These are phyloP conservation scores for Phodopus roborovskii DNA, from an alignment of 2,113 vertebrate species.

Conservation along the genomic window DNA sequence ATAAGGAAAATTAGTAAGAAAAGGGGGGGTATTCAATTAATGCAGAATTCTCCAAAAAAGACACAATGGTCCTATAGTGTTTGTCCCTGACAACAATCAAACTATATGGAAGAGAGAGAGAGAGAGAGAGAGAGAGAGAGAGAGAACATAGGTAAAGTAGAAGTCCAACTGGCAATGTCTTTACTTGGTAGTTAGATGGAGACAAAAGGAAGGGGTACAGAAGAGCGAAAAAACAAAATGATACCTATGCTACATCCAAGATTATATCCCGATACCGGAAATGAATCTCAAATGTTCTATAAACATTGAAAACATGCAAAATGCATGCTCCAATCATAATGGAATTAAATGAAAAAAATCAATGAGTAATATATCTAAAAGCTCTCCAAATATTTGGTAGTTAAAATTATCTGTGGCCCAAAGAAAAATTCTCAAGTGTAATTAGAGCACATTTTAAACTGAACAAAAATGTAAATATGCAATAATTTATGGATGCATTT, in stretches of 20 bases:
- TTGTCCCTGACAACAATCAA: background rate
- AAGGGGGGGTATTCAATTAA: background rate
- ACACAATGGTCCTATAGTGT: background rate
- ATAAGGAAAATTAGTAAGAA: background rate
- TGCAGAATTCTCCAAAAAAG: background rate
- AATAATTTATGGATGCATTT: background rate
- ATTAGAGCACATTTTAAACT: slow-evolving; percentile 20
- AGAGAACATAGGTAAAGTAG: background rate
- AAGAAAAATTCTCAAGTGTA: slow-evolving; percentile 9
- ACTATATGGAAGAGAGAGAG: background rate
- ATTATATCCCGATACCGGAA: background rate
- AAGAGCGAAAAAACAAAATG: background rate
- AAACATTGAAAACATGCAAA: background rate
- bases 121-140: background rate
- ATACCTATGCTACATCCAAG: background rate
- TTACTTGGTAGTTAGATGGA: background rate
- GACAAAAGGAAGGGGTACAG: background rate
- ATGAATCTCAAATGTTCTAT: background rate
- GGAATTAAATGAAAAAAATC: background rate
- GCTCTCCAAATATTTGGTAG: background rate
- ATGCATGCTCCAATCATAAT: background rate
- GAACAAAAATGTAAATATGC: slow-evolving; percentile 46
- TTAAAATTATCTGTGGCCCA: background rate
- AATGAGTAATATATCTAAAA: background rate
- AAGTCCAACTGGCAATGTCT: background rate